Evolutionary conservation across 2,113 vertebrate species (phyloP).

Genomic region (Hypomesus transpacificus): DNA sequence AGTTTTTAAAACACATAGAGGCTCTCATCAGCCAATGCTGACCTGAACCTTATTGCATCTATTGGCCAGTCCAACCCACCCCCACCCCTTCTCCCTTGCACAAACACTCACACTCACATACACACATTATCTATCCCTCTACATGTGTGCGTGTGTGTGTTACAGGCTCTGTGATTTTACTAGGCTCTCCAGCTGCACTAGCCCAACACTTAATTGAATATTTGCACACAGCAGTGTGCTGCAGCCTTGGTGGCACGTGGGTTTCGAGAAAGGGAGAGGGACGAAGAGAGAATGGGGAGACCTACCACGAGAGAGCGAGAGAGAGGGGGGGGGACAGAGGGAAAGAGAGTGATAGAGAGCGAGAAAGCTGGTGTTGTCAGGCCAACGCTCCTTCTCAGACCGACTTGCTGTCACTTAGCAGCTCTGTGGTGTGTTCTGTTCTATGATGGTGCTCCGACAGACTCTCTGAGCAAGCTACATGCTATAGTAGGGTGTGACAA

Average conservation of each 20-base stretch:
- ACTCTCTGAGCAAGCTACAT: slow-evolving; percentile 19
- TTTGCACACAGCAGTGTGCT: slow-evolving; percentile 45
- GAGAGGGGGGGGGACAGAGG: neutral
- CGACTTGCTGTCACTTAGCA: slow-evolving; percentile 48
- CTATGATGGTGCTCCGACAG: slow-evolving; percentile 37
- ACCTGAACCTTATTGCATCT: no score
- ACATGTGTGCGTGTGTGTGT: neutral
- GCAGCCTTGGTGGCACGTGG: slow-evolving; percentile 31
- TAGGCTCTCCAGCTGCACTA: slow-evolving; percentile 28
- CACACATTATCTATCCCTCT: neutral
- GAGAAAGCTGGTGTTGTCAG: slow-evolving; percentile 45
- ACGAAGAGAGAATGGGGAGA: slow-evolving; percentile 9
- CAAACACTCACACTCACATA: neutral
- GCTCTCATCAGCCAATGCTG: no score
- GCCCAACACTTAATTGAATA: slow-evolving; percentile 58
- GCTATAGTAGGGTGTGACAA: no score
- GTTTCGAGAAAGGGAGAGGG: slow-evolving; percentile 4
- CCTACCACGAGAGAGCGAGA: neutral
- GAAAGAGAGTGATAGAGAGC: neutral
- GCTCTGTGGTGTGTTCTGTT: slow-evolving; percentile 35
- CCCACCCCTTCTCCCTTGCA: neutral
- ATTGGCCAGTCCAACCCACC: no score
- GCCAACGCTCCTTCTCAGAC: slow-evolving; percentile 42
- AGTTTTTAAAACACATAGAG: no score
- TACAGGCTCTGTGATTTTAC: neutral